Base-by-base conservation (phyloP, 2,113 vertebrate species). In the Mesitornis unicolor region DNA sequence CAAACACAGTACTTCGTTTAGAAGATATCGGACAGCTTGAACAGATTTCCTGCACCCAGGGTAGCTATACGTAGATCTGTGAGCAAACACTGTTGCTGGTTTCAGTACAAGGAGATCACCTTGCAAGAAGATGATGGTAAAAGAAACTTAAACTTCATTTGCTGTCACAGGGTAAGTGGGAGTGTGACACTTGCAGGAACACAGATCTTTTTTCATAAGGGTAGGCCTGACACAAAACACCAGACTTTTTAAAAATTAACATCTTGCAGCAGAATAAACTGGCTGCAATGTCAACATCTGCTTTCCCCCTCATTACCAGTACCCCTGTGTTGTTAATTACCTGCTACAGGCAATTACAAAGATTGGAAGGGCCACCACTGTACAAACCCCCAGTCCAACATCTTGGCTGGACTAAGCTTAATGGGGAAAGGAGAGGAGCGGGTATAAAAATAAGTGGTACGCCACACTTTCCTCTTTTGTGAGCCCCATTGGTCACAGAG, bases 1-100 rank as follows among this genome's bases (percentile, higher is more conserved):
- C 98, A 98, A 98, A 51, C 98, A 92, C 19, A 98, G 63, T 61
- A 92, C 75, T 90, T 85, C 73, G 4, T 56, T 94, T 10, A 95
- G 67, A 36, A 50, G 19, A 6, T 7, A 29, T 5, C 19, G 69
- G 5, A 31, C 50, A 83, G 42, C 81, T 12, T 4, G 19, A 43
- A 16, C 1, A n/a, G 56, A 25, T 14, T 54, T 31, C 42, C 38
- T 11, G 13, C 35, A 3, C 18, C 13, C 9, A 6, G 35, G 42
- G 22, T 8, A 48, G 83, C 60, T 63, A 22, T 1, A 17, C 40
- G 78, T 14, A 40, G 4, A 47, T 14, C 60, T 40, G 40, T 12
- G 26, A 73, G 73, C 73, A 82, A 90, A 42, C 11, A 16, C 33
- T 51, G 77, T 63, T 28, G 57, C 48, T 65, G 63, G 51, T 73